Conservation (phyloP, 1,140 invertebrate genomes). For the Mamestra configurata region DNA sequence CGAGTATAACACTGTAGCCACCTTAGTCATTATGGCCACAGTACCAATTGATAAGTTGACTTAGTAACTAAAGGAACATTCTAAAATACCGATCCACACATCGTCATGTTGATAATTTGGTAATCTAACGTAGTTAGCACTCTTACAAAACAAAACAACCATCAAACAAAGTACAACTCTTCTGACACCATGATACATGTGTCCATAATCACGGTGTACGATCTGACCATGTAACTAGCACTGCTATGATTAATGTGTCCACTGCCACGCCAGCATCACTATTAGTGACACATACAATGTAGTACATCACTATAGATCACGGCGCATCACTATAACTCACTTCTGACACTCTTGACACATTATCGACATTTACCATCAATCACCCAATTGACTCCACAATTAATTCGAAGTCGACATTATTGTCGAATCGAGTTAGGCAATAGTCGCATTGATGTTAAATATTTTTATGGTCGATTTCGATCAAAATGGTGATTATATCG, state of each 20-base stretch:
- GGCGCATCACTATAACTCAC: background rate
- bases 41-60: no score
- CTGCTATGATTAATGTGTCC: background rate
- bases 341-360: background rate
- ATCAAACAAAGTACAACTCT: no score
- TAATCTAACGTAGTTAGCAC: no score
- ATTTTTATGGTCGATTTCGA: background rate
- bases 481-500: background rate
- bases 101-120: no score
- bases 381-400: background rate
- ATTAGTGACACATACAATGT: background rate
- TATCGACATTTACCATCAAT: slow-evolving; percentile 2
- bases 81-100: no score
- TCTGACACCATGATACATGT: background rate
- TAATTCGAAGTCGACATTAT: background rate
- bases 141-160: no score
- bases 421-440: background rate
- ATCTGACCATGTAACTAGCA: background rate
- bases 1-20: background rate
- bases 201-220: background rate
- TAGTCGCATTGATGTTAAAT: background rate
- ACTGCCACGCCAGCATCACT: background rate
- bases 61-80: no score
- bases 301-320: background rate
- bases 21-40: background rate